Conservation (phyloP, 2,113 vertebrate genomes). For the Hypanus sabinus region DNA sequence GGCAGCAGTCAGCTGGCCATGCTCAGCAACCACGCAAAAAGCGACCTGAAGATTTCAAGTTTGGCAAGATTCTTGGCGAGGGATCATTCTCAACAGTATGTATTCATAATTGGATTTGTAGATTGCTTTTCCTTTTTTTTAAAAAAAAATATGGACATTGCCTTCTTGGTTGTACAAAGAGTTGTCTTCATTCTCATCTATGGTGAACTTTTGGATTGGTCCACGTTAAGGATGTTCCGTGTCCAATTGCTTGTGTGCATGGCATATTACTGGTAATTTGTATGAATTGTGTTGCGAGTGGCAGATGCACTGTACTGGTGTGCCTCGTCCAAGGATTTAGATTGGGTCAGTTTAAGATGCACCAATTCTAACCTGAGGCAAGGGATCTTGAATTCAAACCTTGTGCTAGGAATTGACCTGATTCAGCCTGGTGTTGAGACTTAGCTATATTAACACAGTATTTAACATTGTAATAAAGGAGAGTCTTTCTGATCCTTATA, state of each 20-base stretch:
- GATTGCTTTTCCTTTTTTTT: constrained; percentile 35
- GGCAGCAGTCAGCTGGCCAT: background rate
- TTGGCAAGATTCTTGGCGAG: constrained; percentile 95
- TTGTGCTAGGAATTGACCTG: background rate
- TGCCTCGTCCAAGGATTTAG: background rate
- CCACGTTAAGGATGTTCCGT: too few relatives aligned
- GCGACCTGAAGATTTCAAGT: constrained; percentile 90
- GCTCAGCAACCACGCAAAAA: constrained; percentile 80
- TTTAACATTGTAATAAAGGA: too few relatives aligned
- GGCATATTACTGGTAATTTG: background rate
- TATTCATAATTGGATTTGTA: constrained; percentile 43
- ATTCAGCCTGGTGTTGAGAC: background rate
- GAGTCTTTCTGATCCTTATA: too few relatives aligned
- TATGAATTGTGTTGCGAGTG: background rate
- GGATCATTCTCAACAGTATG: constrained; percentile 94
- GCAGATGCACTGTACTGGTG: background rate
- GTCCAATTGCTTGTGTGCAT: background rate
- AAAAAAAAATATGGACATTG: background rate
- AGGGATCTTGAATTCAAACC: background rate
- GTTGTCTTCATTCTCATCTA: background rate
- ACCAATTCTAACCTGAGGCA: background rate
- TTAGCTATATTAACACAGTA: background rate
- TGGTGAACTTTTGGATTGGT: too few relatives aligned
- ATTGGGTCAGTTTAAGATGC: background rate
- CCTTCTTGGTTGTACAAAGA: constrained; percentile 18